These are phyloP conservation scores for Liasis olivaceus DNA, from an alignment of 2,797 vertebrate genomes.

Conservation along the genomic window DNA sequence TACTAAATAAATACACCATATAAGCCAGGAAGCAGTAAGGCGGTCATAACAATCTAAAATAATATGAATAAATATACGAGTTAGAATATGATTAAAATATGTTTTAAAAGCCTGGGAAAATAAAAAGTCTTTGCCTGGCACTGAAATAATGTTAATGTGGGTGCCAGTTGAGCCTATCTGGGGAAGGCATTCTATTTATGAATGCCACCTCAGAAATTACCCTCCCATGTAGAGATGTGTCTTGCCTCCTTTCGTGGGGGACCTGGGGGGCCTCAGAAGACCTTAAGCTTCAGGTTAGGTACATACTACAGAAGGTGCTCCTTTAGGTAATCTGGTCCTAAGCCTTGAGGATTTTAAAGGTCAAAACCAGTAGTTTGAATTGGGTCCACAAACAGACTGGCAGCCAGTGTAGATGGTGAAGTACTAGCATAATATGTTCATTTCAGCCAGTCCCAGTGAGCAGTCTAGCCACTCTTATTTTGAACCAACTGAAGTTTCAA, in stretches of 20 bases:
- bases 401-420: background rate
- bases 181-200: too few species aligned
- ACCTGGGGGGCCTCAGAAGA: background rate
- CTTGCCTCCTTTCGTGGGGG: background rate
- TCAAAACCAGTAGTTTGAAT: background rate
- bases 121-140: background rate
- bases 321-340: background rate
- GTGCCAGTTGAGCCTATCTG: background rate
- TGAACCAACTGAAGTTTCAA: background rate
- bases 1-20: background rate
- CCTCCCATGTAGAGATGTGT: background rate
- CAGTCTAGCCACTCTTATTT: background rate
- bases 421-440: background rate
- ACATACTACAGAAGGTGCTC: background rate
- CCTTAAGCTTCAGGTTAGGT: background rate
- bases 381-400: background rate
- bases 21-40: background rate
- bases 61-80: background rate
- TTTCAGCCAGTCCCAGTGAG: background rate
- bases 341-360: background rate
- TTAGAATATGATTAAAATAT: background rate
- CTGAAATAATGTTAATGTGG: background rate
- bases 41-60: background rate
- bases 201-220: background rate
- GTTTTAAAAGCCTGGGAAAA: background rate